These are phyloP conservation scores for Clavelina lepadiformis DNA, from an alignment of 23 tunicate species.

Conservation along the genomic window DNA sequence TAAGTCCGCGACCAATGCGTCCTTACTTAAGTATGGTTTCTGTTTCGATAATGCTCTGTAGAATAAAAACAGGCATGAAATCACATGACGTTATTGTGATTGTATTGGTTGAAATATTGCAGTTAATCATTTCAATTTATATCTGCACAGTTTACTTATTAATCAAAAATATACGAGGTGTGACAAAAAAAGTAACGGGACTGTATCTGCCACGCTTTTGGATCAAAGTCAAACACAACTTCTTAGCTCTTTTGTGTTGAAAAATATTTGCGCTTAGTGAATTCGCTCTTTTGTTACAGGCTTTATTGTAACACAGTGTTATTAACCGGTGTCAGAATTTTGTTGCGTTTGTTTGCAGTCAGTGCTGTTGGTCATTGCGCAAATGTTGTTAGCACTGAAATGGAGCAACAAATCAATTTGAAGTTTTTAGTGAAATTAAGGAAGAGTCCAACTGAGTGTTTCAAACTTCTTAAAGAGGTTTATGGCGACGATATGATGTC, in stretches of 20 bases:
- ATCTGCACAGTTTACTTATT: too few relatives aligned
- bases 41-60: too few relatives aligned
- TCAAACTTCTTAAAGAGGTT: constrained; percentile 7
- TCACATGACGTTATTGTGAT: too few relatives aligned
- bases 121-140: too few relatives aligned
- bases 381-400: not conserved
- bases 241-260: constrained; percentile 8
- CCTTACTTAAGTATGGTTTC: too few relatives aligned
- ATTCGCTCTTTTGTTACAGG: constrained; percentile 13
- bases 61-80: too few relatives aligned
- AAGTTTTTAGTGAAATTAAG: constrained; percentile 20
- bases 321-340: constrained; percentile 2
- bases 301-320: constrained; percentile 14
- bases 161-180: too few relatives aligned
- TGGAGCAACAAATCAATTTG: constrained; percentile 12
- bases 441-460: constrained; percentile 16
- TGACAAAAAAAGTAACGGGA: too few relatives aligned
- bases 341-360: not conserved
- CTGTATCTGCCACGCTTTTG: too few relatives aligned
- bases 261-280: not conserved
- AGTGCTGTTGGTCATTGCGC: constrained; percentile 3
- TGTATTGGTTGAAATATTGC: too few relatives aligned
- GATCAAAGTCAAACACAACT: not conserved
- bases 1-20: too few relatives aligned
- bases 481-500: constrained; percentile 19